These are phyloP conservation scores for Pardosa pseudoannulata DNA, from an alignment of 2,888 invertebrate species.

Conservation along the genomic window DNA sequence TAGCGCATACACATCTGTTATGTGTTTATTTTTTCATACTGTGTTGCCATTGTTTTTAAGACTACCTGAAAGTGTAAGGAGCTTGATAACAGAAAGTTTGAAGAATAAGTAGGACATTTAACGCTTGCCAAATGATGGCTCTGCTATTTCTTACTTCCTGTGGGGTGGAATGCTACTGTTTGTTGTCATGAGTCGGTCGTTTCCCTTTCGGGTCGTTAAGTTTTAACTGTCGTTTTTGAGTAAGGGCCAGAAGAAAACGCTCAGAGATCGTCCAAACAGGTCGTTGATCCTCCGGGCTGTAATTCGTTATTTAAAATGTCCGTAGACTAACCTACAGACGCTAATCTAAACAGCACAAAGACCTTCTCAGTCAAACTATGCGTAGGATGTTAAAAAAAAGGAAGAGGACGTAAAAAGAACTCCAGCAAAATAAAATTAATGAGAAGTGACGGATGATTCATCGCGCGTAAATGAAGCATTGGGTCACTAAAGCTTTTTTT, in stretches of 20 bases:
- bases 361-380: not conserved
- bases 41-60: no score
- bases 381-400: conserved; percentile 14
- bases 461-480: conserved; percentile 26
- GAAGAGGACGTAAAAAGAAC: not conserved
- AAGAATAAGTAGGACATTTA: not conserved
- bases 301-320: not conserved
- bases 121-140: not conserved
- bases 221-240: not conserved
- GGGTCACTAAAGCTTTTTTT: conserved; percentile 27
- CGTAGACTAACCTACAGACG: not conserved
- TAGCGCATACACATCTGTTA: no score
- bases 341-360: not conserved
- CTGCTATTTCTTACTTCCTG: not conserved
- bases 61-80: no score
- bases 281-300: conserved; percentile 36
- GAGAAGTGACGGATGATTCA: conserved; percentile 28
- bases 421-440: conserved; percentile 13
- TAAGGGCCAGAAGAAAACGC: not conserved
- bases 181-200: not conserved
- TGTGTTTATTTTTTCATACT: no score
- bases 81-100: no score
- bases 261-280: not conserved
- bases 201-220: not conserved
- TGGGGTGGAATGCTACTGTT: not conserved